Base-by-base conservation (phyloP, 1,140 invertebrate genomes). In the Nasonia longicornis region DNA sequence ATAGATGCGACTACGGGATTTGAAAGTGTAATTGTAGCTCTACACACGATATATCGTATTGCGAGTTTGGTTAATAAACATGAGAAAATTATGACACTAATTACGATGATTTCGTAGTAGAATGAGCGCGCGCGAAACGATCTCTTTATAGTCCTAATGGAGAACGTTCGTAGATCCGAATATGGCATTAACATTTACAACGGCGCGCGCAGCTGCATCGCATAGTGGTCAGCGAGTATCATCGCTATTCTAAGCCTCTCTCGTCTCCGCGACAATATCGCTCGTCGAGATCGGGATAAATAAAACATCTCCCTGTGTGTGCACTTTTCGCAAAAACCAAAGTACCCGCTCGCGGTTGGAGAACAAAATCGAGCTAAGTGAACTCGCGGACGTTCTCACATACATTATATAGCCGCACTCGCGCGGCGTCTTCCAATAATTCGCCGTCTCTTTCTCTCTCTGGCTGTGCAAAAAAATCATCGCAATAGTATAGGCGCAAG, bases 341-440 rank as follows among this genome's bases (percentile, higher is more conserved):
- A 58, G 52, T 58, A 42, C 38, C 38, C 8, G 38, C 38, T 42
- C 38, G 38, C 38, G 38, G 38, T 42, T 42, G 38, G 10, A 48
- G 20, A 48, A 71, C 0, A 72, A 20, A 72, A 72, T 72, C 3
- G 22, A 22, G 31, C 31, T 64, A 64, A 76, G 26, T 52, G 26
- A 2, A 42, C n/a, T 11, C n/a, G 22, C n/a, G 20, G 45, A 14
- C 10, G 22, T 80, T 80, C 71, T 73, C 71, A 73, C 78, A 42
- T 80, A 74, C 45, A 80, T 80, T 80, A 74, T 4, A 29, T 42
- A 10, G 1, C 6, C 8, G 8, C 38, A 38, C 38, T 38, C 38
- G 42, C 45, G 20, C 26, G 26, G 26, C 16, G 8, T 29, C 26
- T 29, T 38, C 14, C 20, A 74, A 80, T 75, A 74, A 80, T 75